Conservation (phyloP, 2,797 vertebrate genomes). For the Morelia viridis region DNA sequence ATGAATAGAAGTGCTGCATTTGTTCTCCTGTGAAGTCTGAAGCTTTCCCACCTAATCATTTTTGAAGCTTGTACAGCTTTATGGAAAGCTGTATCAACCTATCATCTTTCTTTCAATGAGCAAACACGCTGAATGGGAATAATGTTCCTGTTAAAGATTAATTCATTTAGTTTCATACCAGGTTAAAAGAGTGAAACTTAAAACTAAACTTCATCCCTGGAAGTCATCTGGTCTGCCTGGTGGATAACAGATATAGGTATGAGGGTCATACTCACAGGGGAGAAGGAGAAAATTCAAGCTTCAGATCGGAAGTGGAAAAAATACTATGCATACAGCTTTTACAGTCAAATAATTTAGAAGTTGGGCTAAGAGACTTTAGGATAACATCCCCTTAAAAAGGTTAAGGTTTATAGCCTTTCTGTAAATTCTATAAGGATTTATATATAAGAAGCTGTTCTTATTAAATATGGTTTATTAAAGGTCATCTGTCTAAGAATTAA, state of each 20-base stretch:
- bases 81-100: background rate
- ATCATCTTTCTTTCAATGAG: background rate
- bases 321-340: background rate
- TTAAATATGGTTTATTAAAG: background rate
- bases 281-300: background rate
- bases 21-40: background rate
- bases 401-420: background rate
- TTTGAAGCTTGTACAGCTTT: background rate
- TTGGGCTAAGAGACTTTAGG: background rate
- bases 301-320: background rate
- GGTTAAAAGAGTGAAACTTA: background rate
- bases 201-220: background rate
- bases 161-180: background rate
- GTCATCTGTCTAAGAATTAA: background rate
- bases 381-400: background rate
- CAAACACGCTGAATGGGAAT: background rate
- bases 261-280: background rate
- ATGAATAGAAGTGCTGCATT: background rate
- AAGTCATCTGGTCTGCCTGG: background rate
- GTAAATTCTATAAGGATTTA: background rate
- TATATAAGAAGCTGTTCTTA: background rate
- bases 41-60: background rate
- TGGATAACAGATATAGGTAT: background rate
- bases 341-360: background rate
- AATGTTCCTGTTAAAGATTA: background rate